Evolutionary conservation across 2,888 invertebrate genomes (phyloP), one percentile per base, ranked within the genome.

Genomic region (Lordiphosa fenestrarum): DNA sequence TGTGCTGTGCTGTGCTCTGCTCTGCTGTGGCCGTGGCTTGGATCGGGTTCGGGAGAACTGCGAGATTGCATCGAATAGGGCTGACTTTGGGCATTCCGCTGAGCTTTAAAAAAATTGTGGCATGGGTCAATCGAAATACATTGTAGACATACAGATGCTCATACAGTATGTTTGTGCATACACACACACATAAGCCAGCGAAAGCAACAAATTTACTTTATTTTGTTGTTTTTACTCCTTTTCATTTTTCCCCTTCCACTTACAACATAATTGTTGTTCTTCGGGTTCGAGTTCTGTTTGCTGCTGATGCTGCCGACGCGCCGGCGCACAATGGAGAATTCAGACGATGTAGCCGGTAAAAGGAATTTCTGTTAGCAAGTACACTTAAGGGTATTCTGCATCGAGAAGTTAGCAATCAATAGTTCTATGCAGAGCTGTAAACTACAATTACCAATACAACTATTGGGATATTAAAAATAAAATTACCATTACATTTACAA

Each of bases 31-130:
- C 2, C 30, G 30, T 4, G 10, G 30, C 30, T 30, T 9, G 30
- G 30, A 30, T 30, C 30, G 30, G 30, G 30, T 30, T 30, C 30
- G 30, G 30, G 30, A 30, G 30, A 30, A 30, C 9, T 30, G 30
- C 7, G 15, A 42, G 64, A 57, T 57, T 64, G 55, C 61, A 73
- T 66, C 64, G 61, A 56, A 57, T 66, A 53, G 47, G 48, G 40
- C 38, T 63, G 58, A 71, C 58, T 57, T 63, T 50, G 33, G 51
- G 53, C 39, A 51, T 51, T 25, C 37, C n/a, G 25, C 23, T 13
- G 23, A 23, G 37, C n/a, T 19, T 47, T 36, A 6, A 36, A 21
- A 35, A 30, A n/a, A 12, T 6, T 38, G n/a, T 38, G 37, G 36
- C 60, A 55, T 19, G 58, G 71, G 55, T 6, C 39, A 13, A 15